These are phyloP conservation scores for Globodera ellingtonae DNA, from an alignment of 1,140 invertebrate species.

Conservation along the genomic window DNA sequence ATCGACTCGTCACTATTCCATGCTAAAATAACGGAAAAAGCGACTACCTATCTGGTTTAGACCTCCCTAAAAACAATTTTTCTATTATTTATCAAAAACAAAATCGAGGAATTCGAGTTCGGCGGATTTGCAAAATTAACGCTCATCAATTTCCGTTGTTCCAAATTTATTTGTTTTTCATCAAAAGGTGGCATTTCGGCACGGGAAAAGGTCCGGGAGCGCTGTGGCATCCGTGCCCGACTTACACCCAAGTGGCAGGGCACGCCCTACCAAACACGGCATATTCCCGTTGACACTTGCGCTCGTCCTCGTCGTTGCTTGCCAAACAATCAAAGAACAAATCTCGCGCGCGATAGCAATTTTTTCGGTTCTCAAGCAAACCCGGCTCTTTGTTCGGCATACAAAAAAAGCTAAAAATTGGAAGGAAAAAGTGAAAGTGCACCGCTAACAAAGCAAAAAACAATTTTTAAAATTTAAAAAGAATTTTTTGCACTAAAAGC, in stretches of 20 bases:
- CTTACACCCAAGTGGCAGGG: constrained; percentile 29
- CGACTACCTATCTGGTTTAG: too few relatives aligned
- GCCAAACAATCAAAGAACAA: constrained; percentile 29
- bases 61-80: too few relatives aligned
- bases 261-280: constrained; percentile 13
- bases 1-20: too few relatives aligned
- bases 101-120: too few relatives aligned
- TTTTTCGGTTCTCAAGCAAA: constrained; percentile 19
- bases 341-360: constrained; percentile 25
- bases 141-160: too few relatives aligned
- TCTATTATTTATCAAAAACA: too few relatives aligned
- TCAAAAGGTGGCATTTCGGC: too few relatives aligned
- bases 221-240: background rate
- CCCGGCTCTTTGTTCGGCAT: constrained; percentile 19
- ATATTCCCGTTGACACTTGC: constrained; percentile 23
- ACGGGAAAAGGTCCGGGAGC: too few relatives aligned
- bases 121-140: too few relatives aligned
- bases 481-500: background rate
- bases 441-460: background rate
- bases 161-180: too few relatives aligned
- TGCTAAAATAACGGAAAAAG: too few relatives aligned
- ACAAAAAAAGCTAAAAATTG: background rate
- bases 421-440: background rate
- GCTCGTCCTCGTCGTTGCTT: constrained; percentile 13
- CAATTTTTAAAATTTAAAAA: too few relatives aligned